phyloP scores from a whole-genome alignment of 2,113 vertebrate species.

The Terrapene triunguis region DNA sequence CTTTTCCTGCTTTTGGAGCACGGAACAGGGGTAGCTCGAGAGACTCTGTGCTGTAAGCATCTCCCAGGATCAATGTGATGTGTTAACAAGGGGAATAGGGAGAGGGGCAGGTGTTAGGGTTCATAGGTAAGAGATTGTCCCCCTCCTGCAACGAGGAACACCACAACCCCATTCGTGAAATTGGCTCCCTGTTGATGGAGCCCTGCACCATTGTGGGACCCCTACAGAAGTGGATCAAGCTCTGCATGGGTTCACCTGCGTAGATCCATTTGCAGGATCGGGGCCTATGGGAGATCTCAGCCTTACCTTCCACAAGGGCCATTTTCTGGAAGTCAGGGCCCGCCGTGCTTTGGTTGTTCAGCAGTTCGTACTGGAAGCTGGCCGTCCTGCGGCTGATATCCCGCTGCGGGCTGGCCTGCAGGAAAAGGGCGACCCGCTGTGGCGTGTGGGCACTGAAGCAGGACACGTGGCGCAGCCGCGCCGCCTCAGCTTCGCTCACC shows the following conservation, averaged over 20 bases:
- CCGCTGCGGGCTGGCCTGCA: constrained; percentile 80
- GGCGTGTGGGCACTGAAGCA: constrained; percentile 77
- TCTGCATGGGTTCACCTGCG: neutral
- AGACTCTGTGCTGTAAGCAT: neutral
- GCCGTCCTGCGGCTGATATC: constrained; percentile 74
- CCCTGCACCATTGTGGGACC: neutral
- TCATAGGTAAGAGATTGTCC: neutral
- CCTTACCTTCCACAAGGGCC: constrained; percentile 71
- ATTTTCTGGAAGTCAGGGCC: constrained; percentile 36
- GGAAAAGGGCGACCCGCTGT: constrained; percentile 78
- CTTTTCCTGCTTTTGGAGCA: neutral
- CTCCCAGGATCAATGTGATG: neutral
- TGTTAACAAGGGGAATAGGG: neutral
- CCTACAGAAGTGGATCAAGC: neutral
- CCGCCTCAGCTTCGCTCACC: constrained; percentile 56
- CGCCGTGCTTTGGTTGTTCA: constrained; percentile 64
- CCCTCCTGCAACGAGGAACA: rapidly evolving
- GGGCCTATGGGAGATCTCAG: neutral
- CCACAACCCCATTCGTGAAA: neutral
- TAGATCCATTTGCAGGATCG: rapidly evolving
- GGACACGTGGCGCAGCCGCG: constrained; percentile 67
- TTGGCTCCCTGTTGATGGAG: neutral
- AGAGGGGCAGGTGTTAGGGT: neutral
- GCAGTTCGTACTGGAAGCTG: constrained; percentile 85
- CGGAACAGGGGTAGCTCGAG: neutral